Conservation (phyloP, 1,140 invertebrate genomes). For the Lordiphosa clarofinis region DNA sequence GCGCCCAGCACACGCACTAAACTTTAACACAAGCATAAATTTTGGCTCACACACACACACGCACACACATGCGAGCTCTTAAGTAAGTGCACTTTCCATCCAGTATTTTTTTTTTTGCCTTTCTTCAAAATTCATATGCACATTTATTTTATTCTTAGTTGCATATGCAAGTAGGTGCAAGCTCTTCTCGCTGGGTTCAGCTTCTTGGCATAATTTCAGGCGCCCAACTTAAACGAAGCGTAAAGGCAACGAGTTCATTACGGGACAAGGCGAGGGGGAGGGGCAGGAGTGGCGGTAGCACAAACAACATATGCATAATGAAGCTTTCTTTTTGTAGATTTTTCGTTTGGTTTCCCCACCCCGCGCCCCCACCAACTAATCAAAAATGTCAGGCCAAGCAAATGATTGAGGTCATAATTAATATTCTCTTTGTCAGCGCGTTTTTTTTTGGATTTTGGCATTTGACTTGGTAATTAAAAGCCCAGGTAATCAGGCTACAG, state of each 20-base stretch:
- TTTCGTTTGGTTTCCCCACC: neutral
- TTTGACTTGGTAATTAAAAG: constrained; percentile 51
- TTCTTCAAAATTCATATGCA: constrained; percentile 68
- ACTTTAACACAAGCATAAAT: constrained; percentile 58
- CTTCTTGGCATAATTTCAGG: constrained; percentile 62
- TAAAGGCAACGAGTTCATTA: constrained; percentile 53
- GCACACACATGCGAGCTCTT: constrained; percentile 20
- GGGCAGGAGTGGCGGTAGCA: too few relatives aligned
- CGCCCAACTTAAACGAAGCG: constrained; percentile 42
- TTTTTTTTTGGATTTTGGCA: constrained; percentile 22
- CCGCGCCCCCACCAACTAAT: constrained; percentile 31
- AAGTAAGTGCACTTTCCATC: constrained; percentile 62
- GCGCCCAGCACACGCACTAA: constrained; percentile 49
- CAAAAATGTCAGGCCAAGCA: constrained; percentile 55
- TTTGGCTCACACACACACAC: constrained; percentile 22
- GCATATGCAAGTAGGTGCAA: constrained; percentile 61
- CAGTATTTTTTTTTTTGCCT: constrained; percentile 31
- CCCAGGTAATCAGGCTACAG: constrained; percentile 27
- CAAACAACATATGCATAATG: constrained; percentile 50
- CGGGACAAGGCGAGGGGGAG: constrained; percentile 3
- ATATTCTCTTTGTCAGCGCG: constrained; percentile 45
- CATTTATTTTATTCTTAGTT: constrained; percentile 67
- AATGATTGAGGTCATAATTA: constrained; percentile 41
- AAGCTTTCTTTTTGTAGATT: constrained; percentile 18
- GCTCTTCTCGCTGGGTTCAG: constrained; percentile 16